Percentiles rank a stretch among this genome's conserved stretches.
phyloP scores from a whole-genome alignment of 2,888 invertebrate species.

The Cephalotes varians region DNA sequence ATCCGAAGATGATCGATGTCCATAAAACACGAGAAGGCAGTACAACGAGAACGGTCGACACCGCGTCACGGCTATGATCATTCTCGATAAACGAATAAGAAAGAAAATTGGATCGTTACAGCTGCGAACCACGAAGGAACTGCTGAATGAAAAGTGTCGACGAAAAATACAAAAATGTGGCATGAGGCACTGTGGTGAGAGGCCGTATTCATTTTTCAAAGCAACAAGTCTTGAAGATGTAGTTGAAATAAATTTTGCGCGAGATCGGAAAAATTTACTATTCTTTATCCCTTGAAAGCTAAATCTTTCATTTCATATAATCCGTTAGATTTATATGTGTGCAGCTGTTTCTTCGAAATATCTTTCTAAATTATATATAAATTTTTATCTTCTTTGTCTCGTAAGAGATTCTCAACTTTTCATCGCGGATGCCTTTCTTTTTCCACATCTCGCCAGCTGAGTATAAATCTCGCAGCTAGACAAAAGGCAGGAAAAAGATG shows the following conservation, averaged over 20 bases:
- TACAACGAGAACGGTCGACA: slow-evolving; percentile 28
- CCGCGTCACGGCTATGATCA: slow-evolving; percentile 2
- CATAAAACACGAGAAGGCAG: slow-evolving; percentile 37
- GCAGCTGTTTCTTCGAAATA: slow-evolving; percentile 14
- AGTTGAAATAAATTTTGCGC: slow-evolving; percentile 20
- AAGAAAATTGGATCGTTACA: slow-evolving; percentile 20
- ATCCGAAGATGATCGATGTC: slow-evolving; percentile 49
- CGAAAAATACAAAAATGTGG: slow-evolving; percentile 10
- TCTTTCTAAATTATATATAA: slow-evolving; percentile 24
- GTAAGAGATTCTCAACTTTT: slow-evolving; percentile 59
- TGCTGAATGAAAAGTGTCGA: not conserved
- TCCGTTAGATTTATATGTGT: not conserved
- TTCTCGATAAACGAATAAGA: not conserved
- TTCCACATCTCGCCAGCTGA: slow-evolving; percentile 66
- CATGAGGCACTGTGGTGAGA: not conserved
- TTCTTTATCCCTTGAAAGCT: not conserved
- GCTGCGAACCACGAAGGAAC: slow-evolving; percentile 19
- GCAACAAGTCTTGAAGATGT: slow-evolving; percentile 43
- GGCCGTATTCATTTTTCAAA: slow-evolving; percentile 45
- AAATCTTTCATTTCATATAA: slow-evolving; percentile 26
- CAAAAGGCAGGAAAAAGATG: slow-evolving; percentile 81
- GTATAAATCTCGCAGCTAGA: slow-evolving; percentile 82
- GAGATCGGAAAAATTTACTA: slow-evolving; percentile 28
- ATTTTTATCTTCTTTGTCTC: slow-evolving; percentile 23
- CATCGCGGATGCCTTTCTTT: slow-evolving; percentile 51